Evolutionary conservation across 1,140 invertebrate genomes (phyloP).

Genomic region (Drosophila gunungcola): DNA sequence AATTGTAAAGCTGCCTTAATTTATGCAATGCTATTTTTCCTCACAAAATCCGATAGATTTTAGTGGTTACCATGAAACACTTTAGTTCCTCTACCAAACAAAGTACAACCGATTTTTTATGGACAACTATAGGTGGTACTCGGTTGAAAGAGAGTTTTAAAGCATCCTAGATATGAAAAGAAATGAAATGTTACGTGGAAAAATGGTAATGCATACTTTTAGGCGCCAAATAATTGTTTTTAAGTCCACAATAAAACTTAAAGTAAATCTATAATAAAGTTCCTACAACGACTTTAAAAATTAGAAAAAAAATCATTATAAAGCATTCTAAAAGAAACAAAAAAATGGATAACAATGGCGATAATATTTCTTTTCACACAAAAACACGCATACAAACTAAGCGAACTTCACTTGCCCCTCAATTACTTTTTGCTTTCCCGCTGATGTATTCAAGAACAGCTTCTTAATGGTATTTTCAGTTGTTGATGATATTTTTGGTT

Average conservation of each 20-base stretch:
- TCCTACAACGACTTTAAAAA: no score
- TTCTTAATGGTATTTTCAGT: constrained; percentile 73
- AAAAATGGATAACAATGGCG: neutral
- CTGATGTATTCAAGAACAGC: constrained; percentile 73
- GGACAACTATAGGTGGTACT: no score
- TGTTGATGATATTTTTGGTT: constrained; percentile 58
- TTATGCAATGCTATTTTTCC: neutral
- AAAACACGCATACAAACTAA: constrained; percentile 48
- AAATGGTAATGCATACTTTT: neutral
- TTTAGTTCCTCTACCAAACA: no score
- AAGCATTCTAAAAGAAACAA: neutral
- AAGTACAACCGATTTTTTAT: no score
- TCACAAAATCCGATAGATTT: neutral
- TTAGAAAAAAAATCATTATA: neutral
- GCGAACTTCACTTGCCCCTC: constrained; percentile 63
- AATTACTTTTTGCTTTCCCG: constrained; percentile 72
- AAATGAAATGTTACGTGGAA: no score
- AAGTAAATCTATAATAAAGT: no score
- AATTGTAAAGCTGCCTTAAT: neutral
- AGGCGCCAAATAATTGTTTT: neutral
- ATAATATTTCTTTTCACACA: constrained; percentile 7
- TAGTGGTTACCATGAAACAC: no score
- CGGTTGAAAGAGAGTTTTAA: no score
- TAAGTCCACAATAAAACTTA: no score
- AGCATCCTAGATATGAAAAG: no score